Conservation (phyloP, 2,797 vertebrate genomes). For the Glyptemys insculpta region DNA sequence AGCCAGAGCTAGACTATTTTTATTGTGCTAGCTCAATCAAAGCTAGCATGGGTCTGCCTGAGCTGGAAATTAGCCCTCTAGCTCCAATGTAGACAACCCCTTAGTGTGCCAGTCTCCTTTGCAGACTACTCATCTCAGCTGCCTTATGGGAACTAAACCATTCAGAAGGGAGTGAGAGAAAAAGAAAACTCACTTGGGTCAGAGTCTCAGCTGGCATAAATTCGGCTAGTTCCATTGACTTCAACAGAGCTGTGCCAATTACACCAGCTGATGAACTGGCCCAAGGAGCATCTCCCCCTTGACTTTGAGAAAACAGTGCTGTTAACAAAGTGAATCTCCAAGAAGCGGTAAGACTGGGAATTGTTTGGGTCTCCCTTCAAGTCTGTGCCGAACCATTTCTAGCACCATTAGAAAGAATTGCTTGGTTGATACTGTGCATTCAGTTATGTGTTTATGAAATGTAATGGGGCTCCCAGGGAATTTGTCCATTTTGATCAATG, state of each 20-base stretch:
- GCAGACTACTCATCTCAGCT: neutral
- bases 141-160: neutral
- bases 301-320: neutral
- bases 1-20: neutral
- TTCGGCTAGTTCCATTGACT: fast-evolving
- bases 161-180: neutral
- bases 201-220: neutral
- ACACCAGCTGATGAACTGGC: neutral
- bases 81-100: neutral
- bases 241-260: fast-evolving
- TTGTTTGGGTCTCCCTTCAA: neutral
- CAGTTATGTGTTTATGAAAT: neutral
- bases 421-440: neutral
- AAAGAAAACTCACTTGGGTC: neutral
- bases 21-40: neutral
- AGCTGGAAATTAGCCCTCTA: neutral
- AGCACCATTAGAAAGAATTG: neutral
- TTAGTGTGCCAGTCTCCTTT: neutral
- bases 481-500: neutral
- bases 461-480: neutral
- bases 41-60: neutral
- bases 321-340: neutral
- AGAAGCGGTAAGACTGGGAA: fast-evolving
- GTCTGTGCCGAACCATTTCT: neutral
- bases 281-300: neutral